phyloP scores from a whole-genome alignment of 2,888 invertebrate species.

The Alentia gelatinosa region DNA sequence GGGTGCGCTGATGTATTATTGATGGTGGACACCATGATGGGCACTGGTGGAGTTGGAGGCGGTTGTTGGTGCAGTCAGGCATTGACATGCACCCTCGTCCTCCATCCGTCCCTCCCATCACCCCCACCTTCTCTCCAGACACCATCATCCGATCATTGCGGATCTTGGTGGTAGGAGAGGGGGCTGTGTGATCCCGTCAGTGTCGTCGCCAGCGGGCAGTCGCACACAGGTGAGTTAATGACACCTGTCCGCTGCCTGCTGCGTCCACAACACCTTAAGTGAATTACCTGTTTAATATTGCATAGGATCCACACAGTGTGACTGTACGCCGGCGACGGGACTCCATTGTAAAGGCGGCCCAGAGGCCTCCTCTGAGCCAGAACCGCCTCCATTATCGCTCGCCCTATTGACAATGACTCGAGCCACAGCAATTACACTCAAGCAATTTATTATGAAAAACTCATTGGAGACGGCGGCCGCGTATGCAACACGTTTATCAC shows the following conservation, averaged over 20 bases:
- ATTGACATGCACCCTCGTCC: neutral
- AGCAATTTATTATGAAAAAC: constrained; percentile 54
- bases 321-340: neutral
- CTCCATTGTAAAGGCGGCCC: constrained; percentile 4
- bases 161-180: neutral
- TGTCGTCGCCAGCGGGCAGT: neutral
- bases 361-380: neutral
- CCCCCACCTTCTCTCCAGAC: neutral
- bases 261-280: constrained; percentile 45
- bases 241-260: constrained; percentile 23
- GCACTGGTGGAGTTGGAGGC: no score
- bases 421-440: constrained; percentile 51
- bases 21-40: no score
- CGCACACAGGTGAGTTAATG: constrained; percentile 44
- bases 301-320: neutral
- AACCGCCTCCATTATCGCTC: constrained; percentile 17
- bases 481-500: constrained; percentile 47
- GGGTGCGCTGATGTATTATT: neutral
- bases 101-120: neutral
- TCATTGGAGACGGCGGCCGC: neutral
- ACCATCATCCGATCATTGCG: neutral
- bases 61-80: no score
- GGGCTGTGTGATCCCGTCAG: neutral
- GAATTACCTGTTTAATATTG: constrained; percentile 39
- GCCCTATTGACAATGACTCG: constrained; percentile 46